Percentiles rank a stretch among this genome's conserved stretches.
These are phyloP conservation scores for Neomicropteryx cornuta DNA, from an alignment of 1,140 invertebrate genomes.

Conservation along the genomic window DNA sequence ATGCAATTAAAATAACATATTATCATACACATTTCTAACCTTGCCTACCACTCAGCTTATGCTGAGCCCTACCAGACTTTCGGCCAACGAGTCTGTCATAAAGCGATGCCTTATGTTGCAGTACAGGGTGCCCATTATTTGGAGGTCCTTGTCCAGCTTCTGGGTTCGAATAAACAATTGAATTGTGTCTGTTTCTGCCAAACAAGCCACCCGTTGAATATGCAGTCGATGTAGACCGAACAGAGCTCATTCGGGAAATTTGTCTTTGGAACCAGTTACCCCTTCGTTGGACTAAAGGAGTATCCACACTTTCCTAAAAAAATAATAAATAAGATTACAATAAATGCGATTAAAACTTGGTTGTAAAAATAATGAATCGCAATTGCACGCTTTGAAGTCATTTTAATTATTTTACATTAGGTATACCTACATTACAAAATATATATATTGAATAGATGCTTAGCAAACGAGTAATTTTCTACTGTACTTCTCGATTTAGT, in stretches of 20 bases:
- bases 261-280: conserved; percentile 80
- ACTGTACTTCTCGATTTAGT: too few relatives aligned
- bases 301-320: conserved; percentile 74
- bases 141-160: conserved; percentile 46
- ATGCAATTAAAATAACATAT: too few relatives aligned
- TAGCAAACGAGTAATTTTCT: too few relatives aligned
- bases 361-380: conserved; percentile 6
- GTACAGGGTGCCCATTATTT: conserved; percentile 24
- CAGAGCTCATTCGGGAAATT: conserved; percentile 70
- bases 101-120: conserved; percentile 60
- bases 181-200: conserved; percentile 55
- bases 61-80: conserved; percentile 60
- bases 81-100: conserved; percentile 70
- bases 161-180: conserved; percentile 65
- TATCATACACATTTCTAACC: conserved; percentile 30
- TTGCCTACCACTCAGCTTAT: conserved; percentile 48
- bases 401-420: neutral
- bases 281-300: conserved; percentile 68
- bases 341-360: neutral
- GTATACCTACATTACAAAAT: neutral
- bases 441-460: too few relatives aligned
- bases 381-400: neutral
- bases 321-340: conserved; percentile 1
- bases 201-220: conserved; percentile 73
- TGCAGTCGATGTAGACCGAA: conserved; percentile 69